Base-by-base conservation (phyloP, 2,113 vertebrate genomes). In the Trochalopteron elliotii region DNA sequence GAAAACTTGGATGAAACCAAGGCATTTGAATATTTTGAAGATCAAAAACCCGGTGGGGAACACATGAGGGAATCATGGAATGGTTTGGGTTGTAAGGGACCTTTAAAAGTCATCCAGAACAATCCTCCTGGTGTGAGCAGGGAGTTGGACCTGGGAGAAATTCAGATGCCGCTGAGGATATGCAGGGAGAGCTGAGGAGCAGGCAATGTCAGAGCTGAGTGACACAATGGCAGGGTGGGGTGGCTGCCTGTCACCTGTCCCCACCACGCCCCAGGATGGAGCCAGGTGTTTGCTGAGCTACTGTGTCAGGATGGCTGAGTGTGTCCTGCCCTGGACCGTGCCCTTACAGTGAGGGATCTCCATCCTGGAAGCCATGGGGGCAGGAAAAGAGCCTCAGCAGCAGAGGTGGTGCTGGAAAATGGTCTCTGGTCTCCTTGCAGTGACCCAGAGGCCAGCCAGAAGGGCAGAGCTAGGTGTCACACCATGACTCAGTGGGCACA, bases 41-140 rank as follows among this genome's bases (percentile, higher is more conserved):
- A 6, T 3, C 11, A 30, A 14, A 31, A 72, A 30, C 27, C 33
- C 39, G 8, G 33, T 2, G 27, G 37, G 63, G 24, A 55, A 3
- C 10, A 19, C 10, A 3, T 0, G 0, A 53, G 31, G 42, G 33
- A 74, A 40, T 27, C 0, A 0, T 2, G 11, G 53, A 30, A 25
- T 40, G 13, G 12, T 68, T 67, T 60, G 39, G 8, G 13, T 83
- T n/a, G 7, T 10, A 11, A 74, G 10, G 27, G 28, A 37, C 33
- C 8, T 52, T 65, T 50, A 59, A 74, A 24, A 8, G 33, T 8
- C 69, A 45, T 45, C 45, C 74, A 39, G 18, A 45, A 23, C 23
- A 44, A 11, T 17, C 11, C 12, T 65, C 35, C 23, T 17, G 37
- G 10, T 44, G 52, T 23, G 59, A 65, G 52, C 33, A 8, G 45